Conservation (phyloP, 2,797 vertebrate species). For the Spinus pinus region DNA sequence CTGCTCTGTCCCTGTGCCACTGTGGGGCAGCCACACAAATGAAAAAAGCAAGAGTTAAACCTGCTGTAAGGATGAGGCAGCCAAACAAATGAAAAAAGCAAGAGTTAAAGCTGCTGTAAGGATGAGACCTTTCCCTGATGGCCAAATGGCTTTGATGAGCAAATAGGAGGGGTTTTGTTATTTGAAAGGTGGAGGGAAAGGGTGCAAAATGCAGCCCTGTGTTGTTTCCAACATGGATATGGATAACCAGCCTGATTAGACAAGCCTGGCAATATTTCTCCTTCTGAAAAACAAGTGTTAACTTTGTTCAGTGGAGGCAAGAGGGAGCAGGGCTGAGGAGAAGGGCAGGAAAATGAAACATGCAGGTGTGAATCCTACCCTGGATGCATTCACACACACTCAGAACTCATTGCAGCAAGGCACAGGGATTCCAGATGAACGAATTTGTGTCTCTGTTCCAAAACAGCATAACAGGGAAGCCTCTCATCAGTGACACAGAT, state of each 20-base stretch:
- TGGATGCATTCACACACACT: not conserved
- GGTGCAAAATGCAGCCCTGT: not conserved
- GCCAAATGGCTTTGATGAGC: not conserved
- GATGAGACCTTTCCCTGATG: not conserved
- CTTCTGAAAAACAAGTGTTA: not conserved
- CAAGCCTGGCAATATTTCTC: not conserved
- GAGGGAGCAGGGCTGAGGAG: not conserved
- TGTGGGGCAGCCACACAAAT: fast-evolving
- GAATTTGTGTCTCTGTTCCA: not conserved
- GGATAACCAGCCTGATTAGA: not conserved
- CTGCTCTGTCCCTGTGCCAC: too few species aligned
- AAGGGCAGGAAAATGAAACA: not conserved
- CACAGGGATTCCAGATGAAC: not conserved
- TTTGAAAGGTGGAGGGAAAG: not conserved
- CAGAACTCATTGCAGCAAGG: not conserved
- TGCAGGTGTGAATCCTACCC: not conserved
- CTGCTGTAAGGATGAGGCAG: not conserved
- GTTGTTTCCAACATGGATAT: not conserved
- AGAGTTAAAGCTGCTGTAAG: not conserved
- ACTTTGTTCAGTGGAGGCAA: not conserved
- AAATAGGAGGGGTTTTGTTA: not conserved
- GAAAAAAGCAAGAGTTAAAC: not conserved
- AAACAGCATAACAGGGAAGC: not conserved
- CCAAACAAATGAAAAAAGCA: fast-evolving
- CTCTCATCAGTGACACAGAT: constrained; percentile 14